Evolutionary conservation across 1,140 invertebrate genomes (phyloP).

Genomic region (Pomacea maculata): DNA sequence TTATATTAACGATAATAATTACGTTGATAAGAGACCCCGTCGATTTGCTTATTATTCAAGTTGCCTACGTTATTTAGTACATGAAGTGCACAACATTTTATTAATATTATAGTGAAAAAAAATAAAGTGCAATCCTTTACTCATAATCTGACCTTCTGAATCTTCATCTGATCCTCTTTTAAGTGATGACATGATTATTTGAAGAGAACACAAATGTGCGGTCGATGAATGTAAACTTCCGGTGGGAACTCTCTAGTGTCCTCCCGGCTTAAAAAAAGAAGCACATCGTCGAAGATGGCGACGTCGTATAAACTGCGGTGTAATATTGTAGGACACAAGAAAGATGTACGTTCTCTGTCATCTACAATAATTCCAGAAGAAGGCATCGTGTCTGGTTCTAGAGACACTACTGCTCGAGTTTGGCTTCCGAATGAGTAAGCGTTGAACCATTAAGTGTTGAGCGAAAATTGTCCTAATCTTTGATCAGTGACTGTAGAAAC

Average conservation of each 20-base stretch:
- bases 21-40: no score
- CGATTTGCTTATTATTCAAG: no score
- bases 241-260: constrained; percentile 1
- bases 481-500: not conserved
- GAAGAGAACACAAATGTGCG: not conserved
- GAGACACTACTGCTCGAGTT: constrained; percentile 85
- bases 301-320: constrained; percentile 79
- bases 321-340: constrained; percentile 79
- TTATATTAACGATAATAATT: no score
- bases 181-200: constrained; percentile 1
- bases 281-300: constrained; percentile 46
- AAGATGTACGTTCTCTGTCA: constrained; percentile 83
- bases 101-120: no score
- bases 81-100: no score
- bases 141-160: constrained; percentile 8
- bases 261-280: not conserved
- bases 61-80: no score
- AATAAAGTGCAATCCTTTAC: no score
- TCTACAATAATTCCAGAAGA: constrained; percentile 71
- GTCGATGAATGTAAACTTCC: constrained; percentile 16
- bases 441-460: not conserved
- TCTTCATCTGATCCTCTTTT: constrained; percentile 17
- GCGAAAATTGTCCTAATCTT: constrained; percentile 1
- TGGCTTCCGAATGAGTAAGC: constrained; percentile 83
- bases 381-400: constrained; percentile 82